A percentile compares a stretch with the other conserved stretches of the same genome.
These are phyloP conservation scores for Corticium candelabrum DNA, from an alignment of 37 sponge, comb jelly and placozoan species.

Conservation along the genomic window DNA sequence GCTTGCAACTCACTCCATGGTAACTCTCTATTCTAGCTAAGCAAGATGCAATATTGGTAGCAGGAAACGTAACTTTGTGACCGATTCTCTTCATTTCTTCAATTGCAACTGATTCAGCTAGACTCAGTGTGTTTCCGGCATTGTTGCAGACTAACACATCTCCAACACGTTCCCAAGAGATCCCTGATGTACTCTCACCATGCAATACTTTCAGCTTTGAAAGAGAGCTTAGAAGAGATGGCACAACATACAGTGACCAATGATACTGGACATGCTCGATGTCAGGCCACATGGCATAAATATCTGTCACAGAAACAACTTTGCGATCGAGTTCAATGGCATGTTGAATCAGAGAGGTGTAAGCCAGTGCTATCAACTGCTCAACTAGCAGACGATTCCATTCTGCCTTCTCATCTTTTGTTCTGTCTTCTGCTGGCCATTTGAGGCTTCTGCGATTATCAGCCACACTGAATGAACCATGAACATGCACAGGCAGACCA, in stretches of 20 bases:
- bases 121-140: neutral
- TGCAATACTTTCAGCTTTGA: neutral
- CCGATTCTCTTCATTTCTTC: neutral
- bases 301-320: too few relatives aligned
- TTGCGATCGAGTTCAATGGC: neutral
- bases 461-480: slow-evolving; percentile 52
- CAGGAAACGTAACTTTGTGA: neutral
- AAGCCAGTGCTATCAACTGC: neutral
- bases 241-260: neutral
- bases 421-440: slow-evolving; percentile 34
- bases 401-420: slow-evolving; percentile 38
- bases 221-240: neutral
- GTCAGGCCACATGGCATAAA: neutral
- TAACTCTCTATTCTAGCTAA: too few relatives aligned
- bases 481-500: slow-evolving; percentile 53
- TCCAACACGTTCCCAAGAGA: neutral
- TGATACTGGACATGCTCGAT: neutral
- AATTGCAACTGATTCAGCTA: neutral
- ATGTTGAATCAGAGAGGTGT: neutral
- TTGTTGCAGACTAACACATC: neutral
- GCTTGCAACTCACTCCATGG: neutral
- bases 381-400: slow-evolving; percentile 53
- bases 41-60: neutral
- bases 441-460: slow-evolving; percentile 37
- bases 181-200: neutral